Evolutionary conservation across 1,140 invertebrate genomes (phyloP).

Genomic region (Trichonephila clavata): DNA sequence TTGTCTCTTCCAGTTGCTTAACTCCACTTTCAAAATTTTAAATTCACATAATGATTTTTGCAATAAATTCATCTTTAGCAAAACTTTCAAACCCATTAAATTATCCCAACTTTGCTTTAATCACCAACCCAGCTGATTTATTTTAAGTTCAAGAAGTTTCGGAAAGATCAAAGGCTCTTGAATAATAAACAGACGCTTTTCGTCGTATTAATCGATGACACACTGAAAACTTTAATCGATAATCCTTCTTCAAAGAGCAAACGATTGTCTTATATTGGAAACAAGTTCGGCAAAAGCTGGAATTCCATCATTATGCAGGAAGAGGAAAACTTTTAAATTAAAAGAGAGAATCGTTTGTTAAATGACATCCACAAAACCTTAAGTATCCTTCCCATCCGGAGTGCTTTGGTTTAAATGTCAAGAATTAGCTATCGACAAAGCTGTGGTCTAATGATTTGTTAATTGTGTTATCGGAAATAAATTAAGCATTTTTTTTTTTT

Average conservation of each 20-base stretch:
- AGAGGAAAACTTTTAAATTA: conserved; percentile 32
- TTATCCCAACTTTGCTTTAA: not conserved
- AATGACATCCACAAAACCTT: conserved; percentile 15
- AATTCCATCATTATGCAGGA: conserved; percentile 34
- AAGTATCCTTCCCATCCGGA: not conserved
- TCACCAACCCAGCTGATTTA: conserved; percentile 9
- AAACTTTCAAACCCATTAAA: not conserved
- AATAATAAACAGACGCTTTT: conserved; percentile 31
- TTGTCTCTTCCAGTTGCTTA: not conserved
- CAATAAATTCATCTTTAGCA: conserved; percentile 14
- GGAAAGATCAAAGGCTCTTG: conserved; percentile 18
- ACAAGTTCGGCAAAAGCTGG: conserved; percentile 31
- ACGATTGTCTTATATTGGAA: conserved; percentile 48
- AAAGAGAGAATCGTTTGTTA: conserved; percentile 33
- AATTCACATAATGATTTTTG: not conserved
- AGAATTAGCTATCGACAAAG: not conserved
- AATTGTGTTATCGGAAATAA: conserved; percentile 33
- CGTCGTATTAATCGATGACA: conserved; percentile 30
- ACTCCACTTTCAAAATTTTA: not conserved
- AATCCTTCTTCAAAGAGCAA: not conserved
- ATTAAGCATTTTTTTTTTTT: not conserved
- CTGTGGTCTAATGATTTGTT: conserved; percentile 32
- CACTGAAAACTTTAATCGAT: conserved; percentile 30
- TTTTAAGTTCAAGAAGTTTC: conserved; percentile 23
- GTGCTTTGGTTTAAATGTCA: conserved; percentile 18